Evolutionary conservation across 2,888 invertebrate species (phyloP).

Genomic region (Belgica antarctica): DNA sequence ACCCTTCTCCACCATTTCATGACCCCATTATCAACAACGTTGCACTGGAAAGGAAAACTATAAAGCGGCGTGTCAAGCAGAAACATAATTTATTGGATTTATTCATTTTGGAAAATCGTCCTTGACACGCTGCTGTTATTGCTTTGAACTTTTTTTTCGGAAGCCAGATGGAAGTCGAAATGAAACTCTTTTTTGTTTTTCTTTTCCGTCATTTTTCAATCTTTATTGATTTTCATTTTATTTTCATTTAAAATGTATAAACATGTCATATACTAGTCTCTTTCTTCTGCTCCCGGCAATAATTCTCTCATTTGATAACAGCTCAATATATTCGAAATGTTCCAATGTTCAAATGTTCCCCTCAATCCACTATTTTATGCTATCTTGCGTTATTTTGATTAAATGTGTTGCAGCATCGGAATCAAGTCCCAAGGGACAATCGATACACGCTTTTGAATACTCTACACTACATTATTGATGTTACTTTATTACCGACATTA

Average conservation of each 20-base stretch:
- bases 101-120: no score
- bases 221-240: slow-evolving; percentile 13
- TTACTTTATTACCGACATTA: slow-evolving; percentile 9
- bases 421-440: background rate
- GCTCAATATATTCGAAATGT: no score
- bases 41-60: no score
- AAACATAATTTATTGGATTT: no score
- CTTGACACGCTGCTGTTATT: no score
- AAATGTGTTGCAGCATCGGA: background rate
- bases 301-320: background rate
- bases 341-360: no score
- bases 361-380: background rate
- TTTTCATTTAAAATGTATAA: slow-evolving; percentile 17
- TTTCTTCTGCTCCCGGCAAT: background rate
- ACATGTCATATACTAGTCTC: background rate
- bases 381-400: background rate
- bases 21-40: no score
- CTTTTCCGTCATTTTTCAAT: slow-evolving; percentile 17
- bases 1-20: no score
- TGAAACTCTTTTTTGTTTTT: background rate
- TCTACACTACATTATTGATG: slow-evolving; percentile 10
- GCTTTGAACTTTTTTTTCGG: no score
- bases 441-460: background rate
- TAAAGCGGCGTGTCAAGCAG: no score
- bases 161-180: background rate